Percentiles rank a stretch among this genome's conserved stretches.
Conservation (phyloP, 2,797 vertebrate species). For the Enteromius mattozi region DNA sequence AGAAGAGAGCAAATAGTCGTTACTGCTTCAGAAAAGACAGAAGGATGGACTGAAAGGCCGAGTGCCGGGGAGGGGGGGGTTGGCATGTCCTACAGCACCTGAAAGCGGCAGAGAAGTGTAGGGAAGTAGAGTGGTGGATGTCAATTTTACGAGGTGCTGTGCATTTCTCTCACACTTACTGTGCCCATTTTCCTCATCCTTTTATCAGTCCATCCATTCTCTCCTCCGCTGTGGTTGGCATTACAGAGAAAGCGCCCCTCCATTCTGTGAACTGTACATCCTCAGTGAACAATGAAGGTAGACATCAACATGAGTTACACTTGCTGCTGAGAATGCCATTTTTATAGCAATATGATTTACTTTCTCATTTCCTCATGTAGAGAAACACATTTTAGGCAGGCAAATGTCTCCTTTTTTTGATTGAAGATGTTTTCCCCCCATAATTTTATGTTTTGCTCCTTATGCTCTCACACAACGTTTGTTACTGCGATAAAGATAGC, state of each 20-base stretch:
- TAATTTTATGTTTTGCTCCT: slow-evolving; percentile 71
- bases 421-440: slow-evolving; percentile 64
- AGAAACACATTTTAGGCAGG: slow-evolving; percentile 78
- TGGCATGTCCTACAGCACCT: slow-evolving; percentile 4
- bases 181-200: slow-evolving; percentile 55
- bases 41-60: slow-evolving; percentile 29
- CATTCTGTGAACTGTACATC: slow-evolving; percentile 51
- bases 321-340: slow-evolving; percentile 56
- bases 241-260: slow-evolving; percentile 42
- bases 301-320: slow-evolving; percentile 36
- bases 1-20: slow-evolving; percentile 90
- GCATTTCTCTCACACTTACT: slow-evolving; percentile 53
- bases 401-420: slow-evolving; percentile 70
- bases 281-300: slow-evolving; percentile 47
- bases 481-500: neutral
- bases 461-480: slow-evolving; percentile 40
- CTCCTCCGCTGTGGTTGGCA: slow-evolving; percentile 59
- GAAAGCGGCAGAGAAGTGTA: slow-evolving; percentile 50
- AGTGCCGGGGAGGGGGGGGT: neutral
- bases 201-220: slow-evolving; percentile 59
- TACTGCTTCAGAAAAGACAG: slow-evolving; percentile 9
- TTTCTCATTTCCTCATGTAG: slow-evolving; percentile 47
- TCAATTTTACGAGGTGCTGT: slow-evolving; percentile 55
- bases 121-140: slow-evolving; percentile 48
- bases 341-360: slow-evolving; percentile 40